Base-by-base conservation (phyloP, 2,888 invertebrate genomes). In the Perithous albicinctus region DNA sequence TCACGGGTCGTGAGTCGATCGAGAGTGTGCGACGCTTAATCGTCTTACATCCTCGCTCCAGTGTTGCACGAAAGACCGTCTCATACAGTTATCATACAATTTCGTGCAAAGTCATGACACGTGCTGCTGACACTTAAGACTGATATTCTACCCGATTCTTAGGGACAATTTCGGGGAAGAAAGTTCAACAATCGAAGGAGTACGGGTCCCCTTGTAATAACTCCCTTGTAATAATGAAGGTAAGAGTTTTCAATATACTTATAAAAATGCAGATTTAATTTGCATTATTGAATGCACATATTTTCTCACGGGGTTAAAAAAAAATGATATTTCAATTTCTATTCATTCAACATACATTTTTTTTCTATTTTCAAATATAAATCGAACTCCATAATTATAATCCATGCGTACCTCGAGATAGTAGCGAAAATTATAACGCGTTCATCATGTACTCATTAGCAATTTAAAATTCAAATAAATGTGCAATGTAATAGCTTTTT, bases 1-100 rank as follows among this genome's bases (percentile, higher is more conserved):
- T 78, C 66, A 66, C 29, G 66, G 66, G 75, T 75, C 78, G 70
- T 61, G 72, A 76, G 66, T 41, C 72, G 66, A 67, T 20, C 59
- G 59, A 38, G 61, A 46, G 66, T 78, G 35, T 76, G 38, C 23
- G 54, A 64, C 59, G 66, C 66, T 59, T 32, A 48, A 54, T 75
- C 75, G 66, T 1, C 32, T 67, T 10, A n/a, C 51, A 18, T 75
- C 18, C 51, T 43, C 56, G 43, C 29, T 41, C 35, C 75, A 76
- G 75, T 59, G 56, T 59, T 35, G 18, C 5, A 48, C 26, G 41
- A 56, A 67, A 56, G 26, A n/a, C 59, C 18, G 43, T 26, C 12
- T 41, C 10, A 59, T 32, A 29, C 66, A 29, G 26, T 56, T 23
- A 26, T 5, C 20, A n/a, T 20, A 43, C 54, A 18, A 46, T 51